Conservation (phyloP, 2,888 invertebrate species). For the Eristalis intricaria region DNA sequence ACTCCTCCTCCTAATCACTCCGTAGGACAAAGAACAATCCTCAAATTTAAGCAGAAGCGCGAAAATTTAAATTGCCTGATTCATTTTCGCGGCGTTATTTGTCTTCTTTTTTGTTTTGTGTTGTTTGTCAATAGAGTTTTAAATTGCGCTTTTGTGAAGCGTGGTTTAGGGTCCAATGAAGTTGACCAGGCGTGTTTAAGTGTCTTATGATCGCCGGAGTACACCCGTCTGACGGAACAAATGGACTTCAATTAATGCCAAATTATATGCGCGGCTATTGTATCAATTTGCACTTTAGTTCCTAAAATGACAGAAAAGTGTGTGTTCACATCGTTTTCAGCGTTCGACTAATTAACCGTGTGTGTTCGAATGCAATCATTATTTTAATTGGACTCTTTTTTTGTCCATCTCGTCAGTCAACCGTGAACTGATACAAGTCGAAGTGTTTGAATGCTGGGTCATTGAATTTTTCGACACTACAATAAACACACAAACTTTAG, state of each 20-base stretch:
- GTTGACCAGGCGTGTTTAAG: conserved; percentile 17
- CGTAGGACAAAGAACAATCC: not conserved
- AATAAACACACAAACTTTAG: too few species aligned
- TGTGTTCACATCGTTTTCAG: not conserved
- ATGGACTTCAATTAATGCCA: conserved; percentile 47
- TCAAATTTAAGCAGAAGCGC: not conserved
- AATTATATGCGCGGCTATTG: conserved; percentile 33
- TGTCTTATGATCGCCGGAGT: conserved; percentile 1
- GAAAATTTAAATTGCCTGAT: not conserved
- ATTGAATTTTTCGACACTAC: too few species aligned
- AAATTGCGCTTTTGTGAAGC: conserved; percentile 20
- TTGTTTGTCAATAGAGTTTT: not conserved
- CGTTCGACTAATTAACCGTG: conserved; percentile 1
- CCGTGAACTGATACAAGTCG: conserved; percentile 10
- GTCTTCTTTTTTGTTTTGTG: not conserved
- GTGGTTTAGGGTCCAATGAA: conserved; percentile 36
- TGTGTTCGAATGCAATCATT: conserved; percentile 36
- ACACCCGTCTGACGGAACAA: conserved; percentile 50
- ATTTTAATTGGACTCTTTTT: conserved; percentile 32
- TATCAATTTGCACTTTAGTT: conserved; percentile 35
- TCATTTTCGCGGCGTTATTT: not conserved
- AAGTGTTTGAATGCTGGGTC: not conserved
- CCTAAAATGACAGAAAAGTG: not conserved
- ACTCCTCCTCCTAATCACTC: too few species aligned
- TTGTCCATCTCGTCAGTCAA: conserved; percentile 7